Conservation (phyloP, 2,888 invertebrate genomes). For the Agrotis ipsilon region DNA sequence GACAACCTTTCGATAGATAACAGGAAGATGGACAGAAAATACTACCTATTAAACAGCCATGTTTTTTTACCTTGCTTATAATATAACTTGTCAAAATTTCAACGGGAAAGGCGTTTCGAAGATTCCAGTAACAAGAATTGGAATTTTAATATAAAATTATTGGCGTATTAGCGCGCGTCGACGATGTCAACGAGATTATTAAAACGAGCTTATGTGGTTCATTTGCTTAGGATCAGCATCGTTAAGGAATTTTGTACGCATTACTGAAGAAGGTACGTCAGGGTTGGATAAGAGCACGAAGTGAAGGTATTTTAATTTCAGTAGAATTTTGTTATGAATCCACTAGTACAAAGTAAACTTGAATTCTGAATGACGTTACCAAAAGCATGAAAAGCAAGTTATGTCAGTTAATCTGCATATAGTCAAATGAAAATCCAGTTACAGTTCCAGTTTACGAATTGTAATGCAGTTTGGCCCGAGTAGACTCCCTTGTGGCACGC, state of each 20-base stretch:
- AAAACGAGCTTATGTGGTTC: conserved; percentile 47
- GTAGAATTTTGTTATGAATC: conserved; percentile 6
- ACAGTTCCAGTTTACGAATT: neutral
- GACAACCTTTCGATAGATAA: neutral
- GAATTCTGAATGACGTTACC: neutral
- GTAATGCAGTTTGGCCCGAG: conserved; percentile 5
- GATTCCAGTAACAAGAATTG: conserved; percentile 12
- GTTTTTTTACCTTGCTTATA: neutral
- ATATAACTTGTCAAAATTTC: conserved; percentile 11
- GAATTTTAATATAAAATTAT: conserved; percentile 41
- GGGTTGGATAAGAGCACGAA: neutral
- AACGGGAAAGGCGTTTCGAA: neutral
- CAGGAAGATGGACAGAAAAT: neutral
- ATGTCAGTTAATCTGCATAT: neutral
- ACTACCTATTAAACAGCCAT: neutral
- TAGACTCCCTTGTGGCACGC: neutral
- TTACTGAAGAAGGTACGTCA: conserved; percentile 27
- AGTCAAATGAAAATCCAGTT: neutral
- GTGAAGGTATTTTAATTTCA: conserved; percentile 14
- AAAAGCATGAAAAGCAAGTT: neutral
- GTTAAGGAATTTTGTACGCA: conserved; percentile 25
- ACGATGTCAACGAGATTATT: conserved; percentile 38
- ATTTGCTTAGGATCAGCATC: conserved; percentile 34
- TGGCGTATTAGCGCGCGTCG: conserved; percentile 18
- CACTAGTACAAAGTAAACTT: neutral